Evolutionary conservation across 2,888 invertebrate genomes (phyloP).

Genomic region (Ennomos quercinarius): DNA sequence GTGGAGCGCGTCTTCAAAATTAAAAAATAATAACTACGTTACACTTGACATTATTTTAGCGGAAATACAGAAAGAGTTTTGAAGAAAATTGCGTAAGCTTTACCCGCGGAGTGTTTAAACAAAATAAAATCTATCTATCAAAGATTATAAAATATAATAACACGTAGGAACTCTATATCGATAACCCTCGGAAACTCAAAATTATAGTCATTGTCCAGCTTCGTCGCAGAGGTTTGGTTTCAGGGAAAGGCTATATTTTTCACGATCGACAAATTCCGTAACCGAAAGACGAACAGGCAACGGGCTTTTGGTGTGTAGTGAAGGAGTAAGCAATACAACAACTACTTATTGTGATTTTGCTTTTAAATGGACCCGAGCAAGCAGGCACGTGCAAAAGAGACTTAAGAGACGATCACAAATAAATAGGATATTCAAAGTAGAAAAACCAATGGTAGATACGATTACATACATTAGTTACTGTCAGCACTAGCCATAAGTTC

Average conservation of each 20-base stretch:
- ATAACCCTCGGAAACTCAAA: conserved; percentile 7
- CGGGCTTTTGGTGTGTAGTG: not conserved
- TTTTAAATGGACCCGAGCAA: not conserved
- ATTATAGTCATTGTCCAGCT: not conserved
- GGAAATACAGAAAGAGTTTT: no score
- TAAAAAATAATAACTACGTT: no score
- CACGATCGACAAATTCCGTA: conserved; percentile 2
- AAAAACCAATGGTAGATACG: no score
- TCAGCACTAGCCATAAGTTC: no score
- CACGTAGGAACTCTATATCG: conserved; percentile 18
- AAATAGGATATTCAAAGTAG: not conserved
- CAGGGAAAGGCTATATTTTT: not conserved
- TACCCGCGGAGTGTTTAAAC: not conserved
- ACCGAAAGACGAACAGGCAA: not conserved
- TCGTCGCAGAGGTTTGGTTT: not conserved
- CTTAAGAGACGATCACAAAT: not conserved
- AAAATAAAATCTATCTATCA: not conserved
- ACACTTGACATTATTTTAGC: no score
- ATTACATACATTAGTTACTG: no score
- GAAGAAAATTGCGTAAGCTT: not conserved
- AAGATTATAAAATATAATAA: not conserved
- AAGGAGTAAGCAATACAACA: not conserved
- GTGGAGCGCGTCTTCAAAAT: no score
- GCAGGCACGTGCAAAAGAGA: not conserved
- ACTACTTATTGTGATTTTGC: not conserved